Conservation (phyloP, 2,113 vertebrate species). For the Lontra canadensis region DNA sequence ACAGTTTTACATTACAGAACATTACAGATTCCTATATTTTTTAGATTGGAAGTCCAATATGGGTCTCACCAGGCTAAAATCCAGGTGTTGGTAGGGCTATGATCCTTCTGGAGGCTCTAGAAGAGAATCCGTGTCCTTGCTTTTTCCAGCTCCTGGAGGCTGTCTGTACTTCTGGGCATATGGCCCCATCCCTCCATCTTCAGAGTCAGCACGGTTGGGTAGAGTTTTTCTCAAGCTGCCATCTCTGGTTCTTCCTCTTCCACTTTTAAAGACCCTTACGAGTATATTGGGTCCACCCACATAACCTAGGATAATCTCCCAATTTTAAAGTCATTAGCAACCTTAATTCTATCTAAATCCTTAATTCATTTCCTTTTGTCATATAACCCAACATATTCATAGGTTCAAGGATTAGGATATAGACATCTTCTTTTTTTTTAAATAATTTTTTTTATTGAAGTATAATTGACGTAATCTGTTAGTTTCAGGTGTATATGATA, state of each 20-base stretch:
- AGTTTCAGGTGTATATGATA: neutral
- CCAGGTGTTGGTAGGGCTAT: neutral
- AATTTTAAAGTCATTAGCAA: neutral
- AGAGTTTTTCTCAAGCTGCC: neutral
- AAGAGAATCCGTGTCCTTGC: neutral
- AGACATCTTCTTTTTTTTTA: neutral
- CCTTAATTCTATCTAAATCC: neutral
- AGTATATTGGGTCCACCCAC: neutral
- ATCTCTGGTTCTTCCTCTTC: neutral
- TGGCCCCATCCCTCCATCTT: neutral
- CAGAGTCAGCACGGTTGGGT: neutral
- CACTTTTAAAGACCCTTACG: neutral
- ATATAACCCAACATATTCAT: neutral
- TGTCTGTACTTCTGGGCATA: neutral
- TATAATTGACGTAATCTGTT: neutral
- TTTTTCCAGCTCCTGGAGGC: neutral
- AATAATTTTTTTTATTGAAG: neutral
- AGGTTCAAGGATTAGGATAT: neutral
- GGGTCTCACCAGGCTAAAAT: neutral
- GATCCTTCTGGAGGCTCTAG: neutral
- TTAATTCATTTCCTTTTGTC: neutral
- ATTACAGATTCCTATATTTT: neutral
- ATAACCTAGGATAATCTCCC: neutral
- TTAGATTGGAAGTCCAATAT: neutral
- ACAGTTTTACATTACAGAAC: neutral